Evolutionary conservation across 92 coral and sea anemone species (phyloP).

Genomic region (Palythoa caribaeorum): DNA sequence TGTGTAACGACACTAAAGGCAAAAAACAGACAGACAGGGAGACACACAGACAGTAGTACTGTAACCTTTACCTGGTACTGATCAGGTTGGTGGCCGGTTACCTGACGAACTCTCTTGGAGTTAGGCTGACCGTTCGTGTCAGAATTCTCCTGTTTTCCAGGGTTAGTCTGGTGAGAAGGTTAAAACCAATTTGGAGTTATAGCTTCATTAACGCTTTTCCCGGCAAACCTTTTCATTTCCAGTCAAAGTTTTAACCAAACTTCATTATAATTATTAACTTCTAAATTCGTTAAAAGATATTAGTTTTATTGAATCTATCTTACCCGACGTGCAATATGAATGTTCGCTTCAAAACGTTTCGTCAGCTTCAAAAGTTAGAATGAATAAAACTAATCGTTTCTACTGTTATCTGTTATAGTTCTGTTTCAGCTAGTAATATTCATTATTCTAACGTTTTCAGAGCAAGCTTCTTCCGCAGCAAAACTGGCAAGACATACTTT

Average conservation of each 20-base stretch:
- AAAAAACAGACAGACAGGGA: not conserved
- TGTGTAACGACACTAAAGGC: too few species aligned
- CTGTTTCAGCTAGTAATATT: too few species aligned
- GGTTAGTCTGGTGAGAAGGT: slow-evolving; percentile 80
- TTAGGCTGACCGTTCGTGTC: slow-evolving; percentile 90
- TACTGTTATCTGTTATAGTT: too few species aligned
- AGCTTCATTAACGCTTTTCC: not conserved
- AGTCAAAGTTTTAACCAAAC: not conserved
- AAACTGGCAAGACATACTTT: too few species aligned
- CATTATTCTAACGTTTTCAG: too few species aligned
- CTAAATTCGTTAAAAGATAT: too few species aligned
- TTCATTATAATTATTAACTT: not conserved
- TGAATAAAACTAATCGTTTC: too few species aligned
- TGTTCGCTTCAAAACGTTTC: too few species aligned
- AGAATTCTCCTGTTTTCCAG: slow-evolving; percentile 96
- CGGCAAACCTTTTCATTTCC: not conserved
- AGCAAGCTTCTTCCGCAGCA: too few species aligned
- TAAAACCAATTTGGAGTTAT: slow-evolving; percentile 34
- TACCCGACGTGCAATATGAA: too few species aligned
- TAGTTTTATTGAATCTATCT: too few species aligned
- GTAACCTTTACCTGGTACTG: slow-evolving; percentile 87
- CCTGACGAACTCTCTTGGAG: slow-evolving; percentile 89
- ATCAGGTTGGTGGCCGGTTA: slow-evolving; percentile 90
- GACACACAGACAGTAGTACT: slow-evolving; percentile 39
- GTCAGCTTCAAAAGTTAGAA: too few species aligned